Percentiles rank a stretch among this genome's conserved stretches.
Conservation (phyloP, 2,113 vertebrate genomes). For the Saimiri boliviensis region DNA sequence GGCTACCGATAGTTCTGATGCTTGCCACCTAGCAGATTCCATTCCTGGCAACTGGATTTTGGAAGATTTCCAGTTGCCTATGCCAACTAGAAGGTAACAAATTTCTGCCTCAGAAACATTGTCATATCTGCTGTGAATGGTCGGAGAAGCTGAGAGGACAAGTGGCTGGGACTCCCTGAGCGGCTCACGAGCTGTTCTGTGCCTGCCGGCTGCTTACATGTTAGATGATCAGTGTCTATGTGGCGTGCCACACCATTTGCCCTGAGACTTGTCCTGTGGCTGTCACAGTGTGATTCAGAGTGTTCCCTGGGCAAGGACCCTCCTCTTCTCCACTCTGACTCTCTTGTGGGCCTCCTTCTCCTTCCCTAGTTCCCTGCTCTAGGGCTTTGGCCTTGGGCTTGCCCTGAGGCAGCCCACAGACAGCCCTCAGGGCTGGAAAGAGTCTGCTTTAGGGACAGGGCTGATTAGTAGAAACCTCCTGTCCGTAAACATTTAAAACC, state of each 20-base stretch:
- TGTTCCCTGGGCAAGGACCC: neutral
- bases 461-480: constrained; percentile 3
- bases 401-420: neutral
- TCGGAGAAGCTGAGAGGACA: constrained; percentile 23
- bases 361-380: neutral
- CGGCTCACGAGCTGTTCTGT: neutral
- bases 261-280: neutral
- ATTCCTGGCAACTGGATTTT: neutral
- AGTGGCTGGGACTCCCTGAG: neutral
- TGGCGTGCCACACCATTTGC: neutral
- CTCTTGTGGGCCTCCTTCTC: neutral
- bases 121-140: neutral
- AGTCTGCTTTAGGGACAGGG: neutral
- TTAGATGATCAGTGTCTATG: neutral
- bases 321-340: neutral
- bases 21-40: neutral
- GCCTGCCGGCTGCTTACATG: neutral
- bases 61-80: neutral
- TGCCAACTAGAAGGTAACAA: neutral
- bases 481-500: constrained; percentile 21
- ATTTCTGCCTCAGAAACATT: neutral
- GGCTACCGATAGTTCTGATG: neutral
- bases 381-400: constrained; percentile 1
- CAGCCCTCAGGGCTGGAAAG: constrained; percentile 18
- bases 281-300: neutral